phyloP scores from a whole-genome alignment of 2,888 invertebrate genomes.

The Thumatha senex region DNA sequence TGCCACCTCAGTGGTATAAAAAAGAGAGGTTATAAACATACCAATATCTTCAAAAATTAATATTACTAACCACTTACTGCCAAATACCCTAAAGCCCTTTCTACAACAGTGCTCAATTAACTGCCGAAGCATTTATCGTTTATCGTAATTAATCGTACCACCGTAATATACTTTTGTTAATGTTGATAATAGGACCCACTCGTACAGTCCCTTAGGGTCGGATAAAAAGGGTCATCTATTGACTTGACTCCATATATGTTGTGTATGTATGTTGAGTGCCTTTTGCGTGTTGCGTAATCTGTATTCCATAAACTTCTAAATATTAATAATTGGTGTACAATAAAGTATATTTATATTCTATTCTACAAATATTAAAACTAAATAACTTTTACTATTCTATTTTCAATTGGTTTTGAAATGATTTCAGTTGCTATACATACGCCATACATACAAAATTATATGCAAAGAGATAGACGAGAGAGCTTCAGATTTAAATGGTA shows the following conservation, averaged over 20 bases:
- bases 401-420: no score
- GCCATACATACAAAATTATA: no score
- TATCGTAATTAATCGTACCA: constrained; percentile 31
- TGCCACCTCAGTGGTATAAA: no score
- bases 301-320: no score
- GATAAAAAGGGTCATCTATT: constrained; percentile 13
- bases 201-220: constrained; percentile 18
- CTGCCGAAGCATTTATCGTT: constrained; percentile 31
- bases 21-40: no score
- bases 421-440: no score
- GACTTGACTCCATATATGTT: neutral
- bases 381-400: no score
- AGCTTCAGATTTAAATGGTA: no score
- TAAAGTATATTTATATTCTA: no score
- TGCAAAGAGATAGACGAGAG: no score
- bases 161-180: constrained; percentile 43
- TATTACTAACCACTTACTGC: neutral
- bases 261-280: neutral
- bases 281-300: neutral
- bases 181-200: constrained; percentile 28
- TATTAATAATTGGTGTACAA: no score
- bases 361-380: no score
- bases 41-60: neutral
- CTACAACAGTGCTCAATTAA: constrained; percentile 45
- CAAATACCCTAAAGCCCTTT: constrained; percentile 7